A percentile compares a stretch with the other conserved stretches of the same genome.
Evolutionary conservation across 1,140 invertebrate species (phyloP).

Genomic region (Eueides isabella): DNA sequence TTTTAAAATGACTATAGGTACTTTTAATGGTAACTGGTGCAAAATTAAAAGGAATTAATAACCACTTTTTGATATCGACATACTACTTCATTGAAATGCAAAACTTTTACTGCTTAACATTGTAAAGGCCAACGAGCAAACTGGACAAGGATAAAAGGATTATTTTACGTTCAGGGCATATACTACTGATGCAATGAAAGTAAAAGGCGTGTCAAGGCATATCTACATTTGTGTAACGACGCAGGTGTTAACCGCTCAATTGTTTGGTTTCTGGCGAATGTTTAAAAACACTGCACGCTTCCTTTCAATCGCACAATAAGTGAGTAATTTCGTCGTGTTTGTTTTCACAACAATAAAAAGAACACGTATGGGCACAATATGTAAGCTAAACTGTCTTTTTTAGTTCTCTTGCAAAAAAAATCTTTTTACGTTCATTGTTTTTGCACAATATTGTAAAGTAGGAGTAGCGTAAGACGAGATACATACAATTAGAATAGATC

Average conservation of each 20-base stretch:
- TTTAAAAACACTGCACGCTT: constrained; percentile 36
- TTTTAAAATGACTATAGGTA: no score
- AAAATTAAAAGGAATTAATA: background rate
- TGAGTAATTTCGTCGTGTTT: constrained; percentile 25
- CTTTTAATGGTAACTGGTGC: no score
- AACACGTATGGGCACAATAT: constrained; percentile 25
- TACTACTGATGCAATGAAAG: constrained; percentile 33
- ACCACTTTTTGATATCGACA: background rate
- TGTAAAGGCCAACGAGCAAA: background rate
- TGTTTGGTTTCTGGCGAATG: constrained; percentile 35
- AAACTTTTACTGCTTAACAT: constrained; percentile 14
- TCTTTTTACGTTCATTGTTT: no score
- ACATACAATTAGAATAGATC: background rate
- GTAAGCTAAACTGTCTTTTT: background rate
- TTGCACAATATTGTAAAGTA: no score
- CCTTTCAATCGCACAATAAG: constrained; percentile 39
- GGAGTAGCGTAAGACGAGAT: no score
- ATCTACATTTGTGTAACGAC: constrained; percentile 29
- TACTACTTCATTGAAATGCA: constrained; percentile 10
- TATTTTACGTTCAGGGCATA: constrained; percentile 18
- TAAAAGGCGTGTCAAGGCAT: constrained; percentile 29
- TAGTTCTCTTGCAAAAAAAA: background rate
- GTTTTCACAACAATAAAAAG: constrained; percentile 43
- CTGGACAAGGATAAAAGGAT: constrained; percentile 27
- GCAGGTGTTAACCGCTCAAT: constrained; percentile 31